phyloP scores from a whole-genome alignment of 37 sponge, comb jelly and placozoan species.

The Bolinopsis microptera region DNA sequence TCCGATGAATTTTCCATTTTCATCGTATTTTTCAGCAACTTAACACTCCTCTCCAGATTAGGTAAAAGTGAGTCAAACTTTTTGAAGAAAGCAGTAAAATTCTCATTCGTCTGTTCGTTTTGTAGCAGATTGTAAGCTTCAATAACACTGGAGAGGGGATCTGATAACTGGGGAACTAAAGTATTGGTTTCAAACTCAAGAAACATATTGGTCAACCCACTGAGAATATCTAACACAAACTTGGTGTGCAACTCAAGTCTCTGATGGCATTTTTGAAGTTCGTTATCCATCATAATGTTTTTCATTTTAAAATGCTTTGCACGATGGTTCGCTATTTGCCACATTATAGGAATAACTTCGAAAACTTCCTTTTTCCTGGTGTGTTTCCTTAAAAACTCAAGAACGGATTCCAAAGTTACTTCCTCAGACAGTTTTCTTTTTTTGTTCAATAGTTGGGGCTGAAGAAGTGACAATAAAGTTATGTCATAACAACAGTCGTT shows the following conservation, averaged over 20 bases:
- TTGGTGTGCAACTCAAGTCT: slow-evolving; percentile 37
- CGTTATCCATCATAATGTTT: not conserved
- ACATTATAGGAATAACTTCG: slow-evolving; percentile 36
- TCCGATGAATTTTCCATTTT: slow-evolving; percentile 52
- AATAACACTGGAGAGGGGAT: not conserved
- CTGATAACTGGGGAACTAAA: not conserved
- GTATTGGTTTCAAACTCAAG: not conserved
- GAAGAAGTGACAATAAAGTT: slow-evolving; percentile 20
- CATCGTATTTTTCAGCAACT: not conserved
- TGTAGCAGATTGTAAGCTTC: slow-evolving; percentile 15
- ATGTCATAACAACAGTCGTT: not conserved
- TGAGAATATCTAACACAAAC: slow-evolving; percentile 4
- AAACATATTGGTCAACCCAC: slow-evolving; percentile 1
- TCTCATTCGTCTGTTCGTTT: slow-evolving; percentile 52
- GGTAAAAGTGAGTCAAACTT: slow-evolving; percentile 7
- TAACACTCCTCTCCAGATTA: not conserved
- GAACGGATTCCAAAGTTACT: not conserved
- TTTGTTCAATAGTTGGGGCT: not conserved
- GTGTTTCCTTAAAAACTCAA: not conserved
- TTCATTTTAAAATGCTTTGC: not conserved
- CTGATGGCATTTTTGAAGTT: slow-evolving; percentile 29
- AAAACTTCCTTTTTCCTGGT: slow-evolving; percentile 57
- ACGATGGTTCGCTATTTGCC: slow-evolving; percentile 28
- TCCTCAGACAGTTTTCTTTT: not conserved
- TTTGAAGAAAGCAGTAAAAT: slow-evolving; percentile 38